A percentile compares a stretch with the other conserved stretches of the same genome.
Conservation (phyloP, 2,888 invertebrate genomes). For the Drymonia ruficornis region DNA sequence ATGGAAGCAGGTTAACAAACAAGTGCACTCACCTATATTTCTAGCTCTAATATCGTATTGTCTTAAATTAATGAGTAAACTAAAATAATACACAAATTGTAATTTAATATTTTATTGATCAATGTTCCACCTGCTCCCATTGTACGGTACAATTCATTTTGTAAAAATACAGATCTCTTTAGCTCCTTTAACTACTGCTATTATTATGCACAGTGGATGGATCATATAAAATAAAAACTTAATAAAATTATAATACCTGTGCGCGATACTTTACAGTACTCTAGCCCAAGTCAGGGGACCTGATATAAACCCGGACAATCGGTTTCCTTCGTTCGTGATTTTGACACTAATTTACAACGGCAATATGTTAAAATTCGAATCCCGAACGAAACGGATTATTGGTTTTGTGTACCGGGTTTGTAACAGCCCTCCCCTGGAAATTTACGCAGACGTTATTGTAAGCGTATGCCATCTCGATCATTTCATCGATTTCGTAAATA, state of each 20-base stretch:
- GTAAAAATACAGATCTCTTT: conserved; percentile 26
- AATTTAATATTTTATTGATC: conserved; percentile 52
- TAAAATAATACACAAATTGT: conserved; percentile 44
- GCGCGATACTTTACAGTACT: neutral
- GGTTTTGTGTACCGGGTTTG: too few species aligned
- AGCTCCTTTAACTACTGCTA: conserved; percentile 43
- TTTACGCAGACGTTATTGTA: too few species aligned
- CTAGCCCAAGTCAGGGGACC: too few species aligned
- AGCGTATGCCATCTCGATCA: too few species aligned
- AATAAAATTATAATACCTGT: neutral
- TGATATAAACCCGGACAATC: too few species aligned
- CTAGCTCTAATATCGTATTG: neutral
- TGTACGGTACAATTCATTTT: conserved; percentile 32
- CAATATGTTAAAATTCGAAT: too few species aligned
- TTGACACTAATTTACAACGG: too few species aligned
- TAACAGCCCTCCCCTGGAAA: too few species aligned
- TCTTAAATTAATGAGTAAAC: conserved; percentile 2
- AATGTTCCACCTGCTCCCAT: conserved; percentile 66
- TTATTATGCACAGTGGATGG: conserved; percentile 19
- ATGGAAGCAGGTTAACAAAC: conserved; percentile 74
- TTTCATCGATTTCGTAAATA: too few species aligned
- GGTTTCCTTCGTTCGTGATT: too few species aligned
- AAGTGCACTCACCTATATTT: conserved; percentile 27
- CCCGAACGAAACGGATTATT: too few species aligned
- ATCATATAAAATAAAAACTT: neutral